Base-by-base conservation (phyloP, 2,888 invertebrate genomes). In the Penaeus monodon region DNA sequence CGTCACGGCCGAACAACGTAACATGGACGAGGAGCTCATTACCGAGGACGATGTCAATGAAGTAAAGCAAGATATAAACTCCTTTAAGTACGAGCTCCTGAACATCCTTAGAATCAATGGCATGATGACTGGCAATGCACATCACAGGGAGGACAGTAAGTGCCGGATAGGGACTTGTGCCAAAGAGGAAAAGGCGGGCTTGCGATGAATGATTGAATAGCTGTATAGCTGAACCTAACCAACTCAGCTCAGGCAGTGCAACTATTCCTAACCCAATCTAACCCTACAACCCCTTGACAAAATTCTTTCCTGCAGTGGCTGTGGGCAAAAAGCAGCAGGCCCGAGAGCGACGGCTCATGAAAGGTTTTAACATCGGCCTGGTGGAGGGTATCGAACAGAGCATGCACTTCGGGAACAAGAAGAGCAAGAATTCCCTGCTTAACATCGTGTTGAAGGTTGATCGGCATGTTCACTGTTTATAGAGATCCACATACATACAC, bases 31-130 rank as follows among this genome's bases (percentile, higher is more conserved):
- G 84, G 96, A 95, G 89, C 97, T 97, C 17, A 96, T 99, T 44
- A 98, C 97, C 0, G 99, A 99, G 92, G 99, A 99, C 93, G 99
- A 99, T 92, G 97, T 99, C 90, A 98, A 98, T 95, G 99, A 99
- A 93, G 97, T 99, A 91, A 95, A 99, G 91, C 98, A 99, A 92
- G 99, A 99, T 92, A 98, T 99, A 90, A 98, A 97, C n/a, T 96
- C 97, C 8, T 94, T 99, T 90, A 94, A 98, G 90, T 99, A 96
- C 92, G 98, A 99, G 92, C 94, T 99, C 38, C 95, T 99, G 84
- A 98, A 98, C 91, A 98, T 99, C 91, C 94, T 99, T 22, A 94
- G 95, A 85, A 95, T 95, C 91, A 98, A 98, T 92, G 97, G 97
- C 81, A 97, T 97, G 96, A 94, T 95, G 90, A 97, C 97, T 0